phyloP scores from a whole-genome alignment of 1,140 invertebrate genomes.

The Heliconius hewitsoni region DNA sequence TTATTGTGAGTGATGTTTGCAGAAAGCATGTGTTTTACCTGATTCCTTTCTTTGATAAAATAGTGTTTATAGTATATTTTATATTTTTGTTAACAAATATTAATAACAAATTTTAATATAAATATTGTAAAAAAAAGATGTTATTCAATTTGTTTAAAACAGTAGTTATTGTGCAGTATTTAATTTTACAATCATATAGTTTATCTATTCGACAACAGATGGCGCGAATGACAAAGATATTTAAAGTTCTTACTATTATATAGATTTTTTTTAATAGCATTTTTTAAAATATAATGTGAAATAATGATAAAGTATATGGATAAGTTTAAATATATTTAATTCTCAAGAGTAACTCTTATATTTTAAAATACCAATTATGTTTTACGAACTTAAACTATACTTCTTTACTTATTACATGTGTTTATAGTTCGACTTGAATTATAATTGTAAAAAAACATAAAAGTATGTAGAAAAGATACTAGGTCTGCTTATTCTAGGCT shows the following conservation, averaged over 20 bases:
- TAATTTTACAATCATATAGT: slow-evolving; percentile 15
- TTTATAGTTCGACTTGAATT: too few species aligned
- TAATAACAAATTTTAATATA: background rate
- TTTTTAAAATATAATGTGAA: background rate
- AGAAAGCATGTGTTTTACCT: slow-evolving; percentile 31
- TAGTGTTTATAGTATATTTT: background rate
- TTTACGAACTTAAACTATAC: too few species aligned
- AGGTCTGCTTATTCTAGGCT: too few species aligned
- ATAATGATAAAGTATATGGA: background rate
- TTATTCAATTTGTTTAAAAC: background rate
- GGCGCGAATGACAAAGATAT: slow-evolving; percentile 36
- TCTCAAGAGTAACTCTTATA: too few species aligned
- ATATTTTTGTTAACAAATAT: slow-evolving; percentile 7
- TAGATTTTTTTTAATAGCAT: too few species aligned
- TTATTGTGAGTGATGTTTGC: slow-evolving; percentile 51
- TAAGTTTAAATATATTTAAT: background rate
- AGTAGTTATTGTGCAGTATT: background rate
- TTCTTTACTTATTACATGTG: too few species aligned
- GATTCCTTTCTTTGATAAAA: background rate
- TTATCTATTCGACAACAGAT: slow-evolving; percentile 57
- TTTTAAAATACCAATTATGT: too few species aligned
- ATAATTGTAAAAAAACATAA: too few species aligned
- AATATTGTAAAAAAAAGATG: background rate
- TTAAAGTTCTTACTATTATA: background rate
- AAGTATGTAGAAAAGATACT: too few species aligned